These are phyloP conservation scores for Lasioglossum lativentre DNA, from an alignment of 2,888 invertebrate species.

Conservation along the genomic window DNA sequence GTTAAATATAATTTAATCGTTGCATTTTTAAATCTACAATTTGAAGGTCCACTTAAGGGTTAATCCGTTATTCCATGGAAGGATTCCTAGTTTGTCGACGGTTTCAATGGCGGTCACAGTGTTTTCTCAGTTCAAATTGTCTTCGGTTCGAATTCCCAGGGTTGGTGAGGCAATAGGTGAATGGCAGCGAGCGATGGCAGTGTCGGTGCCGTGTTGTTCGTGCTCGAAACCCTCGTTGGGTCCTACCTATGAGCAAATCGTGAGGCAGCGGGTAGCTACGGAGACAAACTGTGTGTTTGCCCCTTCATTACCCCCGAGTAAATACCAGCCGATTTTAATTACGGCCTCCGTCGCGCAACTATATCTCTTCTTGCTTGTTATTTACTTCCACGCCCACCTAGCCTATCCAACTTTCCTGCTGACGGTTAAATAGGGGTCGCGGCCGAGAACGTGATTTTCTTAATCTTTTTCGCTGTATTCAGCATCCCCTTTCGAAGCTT, in stretches of 20 bases:
- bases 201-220: constrained; percentile 8
- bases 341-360: constrained; percentile 77
- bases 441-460: constrained; percentile 64
- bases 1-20: not conserved
- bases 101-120: not conserved
- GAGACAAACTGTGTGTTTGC: constrained; percentile 83
- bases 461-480: constrained; percentile 29
- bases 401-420: constrained; percentile 79
- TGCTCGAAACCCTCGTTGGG: not conserved
- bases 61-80: not conserved
- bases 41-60: not conserved
- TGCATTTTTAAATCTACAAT: not conserved
- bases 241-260: constrained; percentile 38
- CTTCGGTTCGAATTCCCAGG: constrained; percentile 28
- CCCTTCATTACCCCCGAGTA: constrained; percentile 83
- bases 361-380: constrained; percentile 81
- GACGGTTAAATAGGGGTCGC: constrained; percentile 75
- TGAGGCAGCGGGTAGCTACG: constrained; percentile 72
- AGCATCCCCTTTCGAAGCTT: not conserved
- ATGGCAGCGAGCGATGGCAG: constrained; percentile 12
- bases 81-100: not conserved
- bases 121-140: not conserved
- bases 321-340: constrained; percentile 84
- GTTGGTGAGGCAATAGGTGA: constrained; percentile 17
- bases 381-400: constrained; percentile 78